Evolutionary conservation across 2,888 invertebrate species (phyloP).

Genomic region (Hartigia nigra): DNA sequence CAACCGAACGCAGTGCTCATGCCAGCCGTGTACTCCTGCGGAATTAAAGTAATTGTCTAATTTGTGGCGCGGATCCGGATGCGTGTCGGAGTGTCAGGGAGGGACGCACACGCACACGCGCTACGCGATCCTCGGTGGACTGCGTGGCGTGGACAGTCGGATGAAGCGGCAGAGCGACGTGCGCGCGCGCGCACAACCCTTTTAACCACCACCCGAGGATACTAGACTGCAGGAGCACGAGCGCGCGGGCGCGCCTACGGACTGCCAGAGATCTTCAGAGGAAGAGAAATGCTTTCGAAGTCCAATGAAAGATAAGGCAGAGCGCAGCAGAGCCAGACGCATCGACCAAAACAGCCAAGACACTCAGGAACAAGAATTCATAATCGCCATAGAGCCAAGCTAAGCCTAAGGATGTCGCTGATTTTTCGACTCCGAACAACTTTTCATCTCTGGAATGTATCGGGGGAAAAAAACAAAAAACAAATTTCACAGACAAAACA

Average conservation of each 20-base stretch:
- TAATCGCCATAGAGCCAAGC: background rate
- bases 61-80: background rate
- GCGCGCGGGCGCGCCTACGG: background rate
- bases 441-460: background rate
- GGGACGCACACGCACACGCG: background rate
- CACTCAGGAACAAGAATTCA: background rate
- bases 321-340: background rate
- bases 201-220: background rate
- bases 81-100: background rate
- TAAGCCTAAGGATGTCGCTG: background rate
- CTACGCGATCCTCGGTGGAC: background rate
- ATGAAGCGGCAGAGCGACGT: background rate
- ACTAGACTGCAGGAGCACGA: background rate
- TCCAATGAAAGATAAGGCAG: background rate
- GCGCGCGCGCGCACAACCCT: background rate
- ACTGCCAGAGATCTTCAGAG: background rate
- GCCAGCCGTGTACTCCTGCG: background rate
- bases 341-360: background rate
- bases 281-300: background rate
- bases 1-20: background rate
- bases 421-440: background rate
- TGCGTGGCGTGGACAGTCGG: background rate
- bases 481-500: background rate
- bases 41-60: background rate
- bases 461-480: background rate